A percentile compares a stretch with the other conserved stretches of the same genome.
Evolutionary conservation across 2,888 invertebrate genomes (phyloP).

Genomic region (Chaitophorus viminalis): DNA sequence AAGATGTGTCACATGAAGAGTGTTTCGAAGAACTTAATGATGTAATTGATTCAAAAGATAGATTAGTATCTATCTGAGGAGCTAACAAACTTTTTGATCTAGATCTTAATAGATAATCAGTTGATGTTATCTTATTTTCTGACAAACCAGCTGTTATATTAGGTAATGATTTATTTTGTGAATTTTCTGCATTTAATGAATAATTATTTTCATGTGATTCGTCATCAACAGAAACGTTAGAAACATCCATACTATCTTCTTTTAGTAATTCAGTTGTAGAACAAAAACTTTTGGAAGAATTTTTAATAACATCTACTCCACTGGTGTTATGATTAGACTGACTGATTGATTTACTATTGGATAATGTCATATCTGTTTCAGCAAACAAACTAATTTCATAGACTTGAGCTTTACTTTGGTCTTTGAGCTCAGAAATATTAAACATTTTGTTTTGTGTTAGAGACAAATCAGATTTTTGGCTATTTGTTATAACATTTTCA

Average conservation of each 20-base stretch:
- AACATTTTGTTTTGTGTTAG: background rate
- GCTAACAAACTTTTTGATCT: background rate
- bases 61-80: background rate
- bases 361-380: background rate
- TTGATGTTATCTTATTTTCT: background rate
- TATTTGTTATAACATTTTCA: conserved; percentile 33
- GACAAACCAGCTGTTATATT: background rate
- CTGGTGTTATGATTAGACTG: background rate
- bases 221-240: no score
- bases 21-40: background rate
- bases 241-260: background rate
- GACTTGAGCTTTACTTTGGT: background rate
- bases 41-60: no score
- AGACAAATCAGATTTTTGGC: conserved; percentile 25
- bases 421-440: background rate
- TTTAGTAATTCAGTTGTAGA: background rate
- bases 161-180: background rate
- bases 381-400: conserved; percentile 26
- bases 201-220: background rate
- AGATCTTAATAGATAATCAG: background rate
- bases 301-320: no score
- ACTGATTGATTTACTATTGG: background rate
- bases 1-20: background rate
- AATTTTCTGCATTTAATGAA: background rate
- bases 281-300: background rate